phyloP scores from a whole-genome alignment of 2,797 vertebrate genomes.

The Amblyraja radiata region DNA sequence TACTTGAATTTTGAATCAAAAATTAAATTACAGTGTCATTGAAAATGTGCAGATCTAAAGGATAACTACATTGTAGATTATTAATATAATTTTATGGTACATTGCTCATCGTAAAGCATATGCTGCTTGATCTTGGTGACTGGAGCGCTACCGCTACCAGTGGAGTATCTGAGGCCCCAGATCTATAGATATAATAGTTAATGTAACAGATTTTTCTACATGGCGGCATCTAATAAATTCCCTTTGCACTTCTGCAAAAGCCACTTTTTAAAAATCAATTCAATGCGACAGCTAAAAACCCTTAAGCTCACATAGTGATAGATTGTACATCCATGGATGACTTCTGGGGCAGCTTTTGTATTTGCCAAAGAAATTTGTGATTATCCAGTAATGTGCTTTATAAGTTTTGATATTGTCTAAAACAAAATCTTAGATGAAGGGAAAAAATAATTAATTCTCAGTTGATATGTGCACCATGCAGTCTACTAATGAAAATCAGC shows the following conservation, averaged over 20 bases:
- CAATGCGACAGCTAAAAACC: neutral
- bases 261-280: neutral
- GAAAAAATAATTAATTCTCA: neutral
- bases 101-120: neutral
- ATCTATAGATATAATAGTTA: neutral
- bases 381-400: neutral
- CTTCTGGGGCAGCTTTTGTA: neutral
- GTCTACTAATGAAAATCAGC: no score
- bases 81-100: neutral
- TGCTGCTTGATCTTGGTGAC: neutral
- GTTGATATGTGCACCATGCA: neutral
- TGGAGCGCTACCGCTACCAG: neutral
- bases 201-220: neutral
- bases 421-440: neutral
- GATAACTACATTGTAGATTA: neutral
- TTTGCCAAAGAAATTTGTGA: neutral
- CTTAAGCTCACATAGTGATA: neutral
- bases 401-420: neutral
- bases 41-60: neutral
- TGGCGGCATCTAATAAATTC: neutral
- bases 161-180: neutral
- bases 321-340: neutral
- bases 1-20: neutral
- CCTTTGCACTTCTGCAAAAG: neutral
- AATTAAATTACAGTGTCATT: neutral